Percentiles rank a stretch among this genome's conserved stretches.
These are phyloP conservation scores for Dinocampus coccinellae DNA, from an alignment of 2,888 invertebrate genomes.

Conservation along the genomic window DNA sequence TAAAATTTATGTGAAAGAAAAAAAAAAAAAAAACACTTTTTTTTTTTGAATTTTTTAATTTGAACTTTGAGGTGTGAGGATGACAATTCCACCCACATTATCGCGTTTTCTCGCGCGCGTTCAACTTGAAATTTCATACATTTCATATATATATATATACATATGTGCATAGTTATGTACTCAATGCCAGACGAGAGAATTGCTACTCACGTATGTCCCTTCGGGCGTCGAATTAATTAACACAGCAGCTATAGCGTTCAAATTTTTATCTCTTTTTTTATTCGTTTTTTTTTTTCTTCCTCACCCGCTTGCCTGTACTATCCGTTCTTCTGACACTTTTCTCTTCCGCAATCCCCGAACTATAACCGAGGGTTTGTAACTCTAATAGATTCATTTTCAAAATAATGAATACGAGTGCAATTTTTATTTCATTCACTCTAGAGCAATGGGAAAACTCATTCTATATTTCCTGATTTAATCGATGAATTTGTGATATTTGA, in stretches of 20 bases:
- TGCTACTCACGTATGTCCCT: slow-evolving; percentile 42
- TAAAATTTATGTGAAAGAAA: no score
- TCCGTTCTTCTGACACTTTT: not conserved
- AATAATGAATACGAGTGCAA: slow-evolving; percentile 42
- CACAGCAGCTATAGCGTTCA: slow-evolving; percentile 35
- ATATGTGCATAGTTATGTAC: not conserved
- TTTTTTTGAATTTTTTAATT: not conserved
- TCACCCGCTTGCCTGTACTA: not conserved
- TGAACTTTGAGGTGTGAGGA: not conserved
- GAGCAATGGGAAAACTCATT: no score
- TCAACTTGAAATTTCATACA: not conserved
- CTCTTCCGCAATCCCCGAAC: not conserved
- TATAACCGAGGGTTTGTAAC: not conserved
- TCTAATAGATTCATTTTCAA: slow-evolving; percentile 22
- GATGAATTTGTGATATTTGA: no score
- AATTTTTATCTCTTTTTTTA: slow-evolving; percentile 32
- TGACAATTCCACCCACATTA: not conserved
- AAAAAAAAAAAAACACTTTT: not conserved
- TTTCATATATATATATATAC: not conserved
- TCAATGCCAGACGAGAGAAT: slow-evolving; percentile 34
- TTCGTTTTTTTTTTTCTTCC: slow-evolving; percentile 8
- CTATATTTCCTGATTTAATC: no score
- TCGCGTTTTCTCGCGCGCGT: not conserved
- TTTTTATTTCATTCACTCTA: no score
- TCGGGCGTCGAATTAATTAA: slow-evolving; percentile 47